phyloP scores from a whole-genome alignment of 1,140 invertebrate species.

The Littorina saxatilis region DNA sequence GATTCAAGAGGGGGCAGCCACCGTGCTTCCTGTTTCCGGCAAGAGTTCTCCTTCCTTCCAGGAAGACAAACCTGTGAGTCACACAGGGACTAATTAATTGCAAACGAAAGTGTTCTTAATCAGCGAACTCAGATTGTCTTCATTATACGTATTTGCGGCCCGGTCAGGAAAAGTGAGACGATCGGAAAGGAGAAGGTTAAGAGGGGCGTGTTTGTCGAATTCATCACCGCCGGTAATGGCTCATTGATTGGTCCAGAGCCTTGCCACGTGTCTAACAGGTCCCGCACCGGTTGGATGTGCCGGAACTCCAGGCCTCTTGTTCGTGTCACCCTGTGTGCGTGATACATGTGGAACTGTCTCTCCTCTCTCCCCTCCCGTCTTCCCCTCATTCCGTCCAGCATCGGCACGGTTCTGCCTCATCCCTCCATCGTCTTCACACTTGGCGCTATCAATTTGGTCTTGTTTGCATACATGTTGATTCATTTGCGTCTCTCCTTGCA shows the following conservation, averaged over 20 bases:
- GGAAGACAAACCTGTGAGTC: slow-evolving; percentile 31
- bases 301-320: not conserved
- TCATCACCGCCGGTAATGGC: not conserved
- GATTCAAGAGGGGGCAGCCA: not conserved
- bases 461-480: not conserved
- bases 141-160: slow-evolving; percentile 36
- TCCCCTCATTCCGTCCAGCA: no score
- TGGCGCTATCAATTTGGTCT: no score
- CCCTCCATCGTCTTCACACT: not conserved
- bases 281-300: not conserved
- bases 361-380: no score
- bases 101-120: slow-evolving; percentile 41
- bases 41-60: not conserved
- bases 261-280: not conserved
- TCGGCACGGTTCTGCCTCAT: no score
- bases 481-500: not conserved
- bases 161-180: not conserved
- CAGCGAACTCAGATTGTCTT: slow-evolving; percentile 35
- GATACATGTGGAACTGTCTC: not conserved
- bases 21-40: not conserved
- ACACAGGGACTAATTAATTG: slow-evolving; percentile 44
- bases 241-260: not conserved
- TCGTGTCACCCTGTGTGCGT: not conserved
- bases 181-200: not conserved
- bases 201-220: slow-evolving; percentile 4